A percentile compares a stretch with the other conserved stretches of the same genome.
phyloP scores from a whole-genome alignment of 2,797 vertebrate species.

The Squalus acanthias region DNA sequence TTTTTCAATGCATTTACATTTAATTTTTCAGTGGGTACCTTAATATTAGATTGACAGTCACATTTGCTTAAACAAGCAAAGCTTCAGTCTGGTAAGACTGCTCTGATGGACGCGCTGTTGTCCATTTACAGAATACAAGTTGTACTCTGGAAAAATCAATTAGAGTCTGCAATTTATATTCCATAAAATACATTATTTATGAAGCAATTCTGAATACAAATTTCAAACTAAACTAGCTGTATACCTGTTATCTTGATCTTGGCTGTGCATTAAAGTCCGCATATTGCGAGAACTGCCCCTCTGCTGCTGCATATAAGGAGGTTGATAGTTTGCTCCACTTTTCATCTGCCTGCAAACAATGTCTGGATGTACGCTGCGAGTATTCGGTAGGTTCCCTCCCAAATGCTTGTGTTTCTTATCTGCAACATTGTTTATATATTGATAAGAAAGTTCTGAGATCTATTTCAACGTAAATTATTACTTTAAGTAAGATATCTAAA shows the following conservation, averaged over 20 bases:
- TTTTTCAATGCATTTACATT: neutral
- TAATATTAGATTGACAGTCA: neutral
- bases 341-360: constrained; percentile 54
- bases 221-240: constrained; percentile 22
- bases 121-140: neutral
- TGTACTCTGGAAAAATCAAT: neutral
- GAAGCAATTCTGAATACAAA: constrained; percentile 20
- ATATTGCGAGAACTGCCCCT: constrained; percentile 47
- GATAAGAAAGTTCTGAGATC: neutral
- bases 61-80: neutral
- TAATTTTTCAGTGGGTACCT: neutral
- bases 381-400: constrained; percentile 46
- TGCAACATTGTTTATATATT: constrained; percentile 49
- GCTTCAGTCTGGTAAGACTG: neutral
- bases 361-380: constrained; percentile 56
- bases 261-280: constrained; percentile 46
- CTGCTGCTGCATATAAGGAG: constrained; percentile 51
- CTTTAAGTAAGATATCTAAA: neutral
- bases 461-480: neutral
- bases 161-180: neutral
- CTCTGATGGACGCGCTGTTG: neutral
- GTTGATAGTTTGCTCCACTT: constrained; percentile 53
- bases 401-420: constrained; percentile 61
- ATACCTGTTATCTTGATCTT: constrained; percentile 58
- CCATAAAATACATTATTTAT: neutral